A percentile compares a stretch with the other conserved stretches of the same genome.
phyloP scores from a whole-genome alignment of 2,888 invertebrate genomes.

The Tuta absoluta region DNA sequence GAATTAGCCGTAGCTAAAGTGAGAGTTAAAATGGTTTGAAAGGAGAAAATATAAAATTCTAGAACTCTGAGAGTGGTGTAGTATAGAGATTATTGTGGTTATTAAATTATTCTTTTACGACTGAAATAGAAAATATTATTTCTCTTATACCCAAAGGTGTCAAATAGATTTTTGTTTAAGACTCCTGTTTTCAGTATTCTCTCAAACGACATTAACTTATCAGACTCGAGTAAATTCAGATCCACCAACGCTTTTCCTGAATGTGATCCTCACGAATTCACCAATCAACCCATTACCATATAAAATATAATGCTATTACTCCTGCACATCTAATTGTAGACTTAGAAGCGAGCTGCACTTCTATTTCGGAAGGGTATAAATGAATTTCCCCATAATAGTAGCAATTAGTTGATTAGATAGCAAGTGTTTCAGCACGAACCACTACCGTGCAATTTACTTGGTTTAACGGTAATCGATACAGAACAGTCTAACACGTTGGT shows the following conservation, averaged over 20 bases:
- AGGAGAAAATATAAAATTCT: constrained; percentile 41
- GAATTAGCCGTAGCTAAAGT: constrained; percentile 57
- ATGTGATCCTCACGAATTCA: constrained; percentile 3
- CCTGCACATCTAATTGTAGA: background rate
- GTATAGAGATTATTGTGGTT: background rate
- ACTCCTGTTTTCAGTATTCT: too few species aligned
- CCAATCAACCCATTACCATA: background rate
- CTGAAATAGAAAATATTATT: too few species aligned
- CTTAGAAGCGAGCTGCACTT: background rate
- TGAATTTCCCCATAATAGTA: constrained; percentile 22
- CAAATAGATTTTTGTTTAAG: too few species aligned
- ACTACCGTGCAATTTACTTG: constrained; percentile 16
- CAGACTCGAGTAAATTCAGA: too few species aligned
- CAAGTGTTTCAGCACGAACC: constrained; percentile 26
- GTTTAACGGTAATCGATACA: constrained; percentile 13
- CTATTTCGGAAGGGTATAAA: constrained; percentile 20
- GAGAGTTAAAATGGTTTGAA: constrained; percentile 46
- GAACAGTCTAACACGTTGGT: background rate
- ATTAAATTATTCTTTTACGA: too few species aligned
- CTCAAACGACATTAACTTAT: too few species aligned
- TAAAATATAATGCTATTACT: constrained; percentile 9
- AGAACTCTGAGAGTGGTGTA: constrained; percentile 7
- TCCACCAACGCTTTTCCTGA: background rate
- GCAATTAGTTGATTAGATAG: constrained; percentile 25
- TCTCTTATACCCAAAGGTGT: too few species aligned